Conservation (phyloP, 1,140 invertebrate species). For the Mercenaria mercenaria region DNA sequence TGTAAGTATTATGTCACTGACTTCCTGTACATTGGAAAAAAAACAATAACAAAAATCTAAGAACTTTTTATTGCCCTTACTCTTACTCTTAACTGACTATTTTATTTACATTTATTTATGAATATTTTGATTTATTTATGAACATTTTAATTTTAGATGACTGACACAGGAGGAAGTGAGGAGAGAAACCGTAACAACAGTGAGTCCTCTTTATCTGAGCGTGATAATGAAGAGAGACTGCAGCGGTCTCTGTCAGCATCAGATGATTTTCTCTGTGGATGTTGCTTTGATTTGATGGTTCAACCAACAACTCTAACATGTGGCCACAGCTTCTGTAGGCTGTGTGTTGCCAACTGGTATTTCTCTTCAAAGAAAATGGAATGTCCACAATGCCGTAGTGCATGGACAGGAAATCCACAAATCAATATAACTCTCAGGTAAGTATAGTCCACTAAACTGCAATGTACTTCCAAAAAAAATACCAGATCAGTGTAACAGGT, state of each 20-base stretch:
- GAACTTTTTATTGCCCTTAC: no score
- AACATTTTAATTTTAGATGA: no score
- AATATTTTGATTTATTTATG: no score
- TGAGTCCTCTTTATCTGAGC: not conserved
- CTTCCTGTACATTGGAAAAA: no score
- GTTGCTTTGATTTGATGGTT: slow-evolving; percentile 78
- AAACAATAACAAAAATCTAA: no score
- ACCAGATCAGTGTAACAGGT: no score
- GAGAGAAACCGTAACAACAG: slow-evolving; percentile 12
- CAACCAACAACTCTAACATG: slow-evolving; percentile 82
- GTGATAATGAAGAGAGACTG: not conserved
- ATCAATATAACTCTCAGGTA: slow-evolving; percentile 80
- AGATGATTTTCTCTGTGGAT: slow-evolving; percentile 77
- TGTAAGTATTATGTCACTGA: no score
- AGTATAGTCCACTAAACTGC: no score
- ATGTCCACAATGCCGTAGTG: slow-evolving; percentile 82
- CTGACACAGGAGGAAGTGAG: no score
- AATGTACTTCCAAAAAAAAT: no score
- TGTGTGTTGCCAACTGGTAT: slow-evolving; percentile 81
- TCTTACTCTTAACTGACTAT: no score
- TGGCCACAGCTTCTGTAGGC: slow-evolving; percentile 83
- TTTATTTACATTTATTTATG: no score
- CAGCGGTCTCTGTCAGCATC: slow-evolving; percentile 14
- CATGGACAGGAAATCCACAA: slow-evolving; percentile 77
- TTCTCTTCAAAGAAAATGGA: slow-evolving; percentile 75